These are phyloP conservation scores for Lanius collurio DNA, from an alignment of 2,113 vertebrate species.

Conservation along the genomic window DNA sequence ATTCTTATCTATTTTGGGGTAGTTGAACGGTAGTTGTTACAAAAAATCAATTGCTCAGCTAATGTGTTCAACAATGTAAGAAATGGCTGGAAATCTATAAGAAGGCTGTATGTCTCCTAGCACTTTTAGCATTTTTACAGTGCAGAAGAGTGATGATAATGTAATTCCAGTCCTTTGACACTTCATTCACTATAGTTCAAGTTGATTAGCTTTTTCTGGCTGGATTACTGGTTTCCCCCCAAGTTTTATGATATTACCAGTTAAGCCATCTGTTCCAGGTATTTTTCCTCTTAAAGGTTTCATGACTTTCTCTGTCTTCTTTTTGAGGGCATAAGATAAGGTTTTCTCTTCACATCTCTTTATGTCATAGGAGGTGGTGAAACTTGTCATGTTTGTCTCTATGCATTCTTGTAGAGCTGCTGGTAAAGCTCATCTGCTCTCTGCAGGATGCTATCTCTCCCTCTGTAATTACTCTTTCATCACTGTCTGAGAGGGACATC, in stretches of 20 bases:
- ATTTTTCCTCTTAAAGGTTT: conserved; percentile 30
- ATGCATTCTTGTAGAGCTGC: conserved; percentile 50
- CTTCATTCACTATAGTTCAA: conserved; percentile 23
- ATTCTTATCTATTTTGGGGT: background rate
- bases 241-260: conserved; percentile 39
- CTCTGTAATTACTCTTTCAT: conserved; percentile 70
- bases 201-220: conserved; percentile 41
- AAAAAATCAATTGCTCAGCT: conserved; percentile 9
- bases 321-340: background rate
- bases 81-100: background rate
- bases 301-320: background rate
- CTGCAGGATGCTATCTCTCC: conserved; percentile 53
- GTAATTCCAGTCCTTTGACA: conserved; percentile 29
- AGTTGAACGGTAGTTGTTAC: background rate
- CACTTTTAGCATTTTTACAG: conserved; percentile 13
- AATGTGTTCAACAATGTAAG: background rate
- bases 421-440: conserved; percentile 63
- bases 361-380: conserved; percentile 15
- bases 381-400: conserved; percentile 58
- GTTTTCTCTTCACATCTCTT: background rate
- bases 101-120: background rate
- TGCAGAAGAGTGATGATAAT: conserved; percentile 8
- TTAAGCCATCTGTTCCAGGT: conserved; percentile 50
- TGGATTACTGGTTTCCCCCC: conserved; percentile 21
- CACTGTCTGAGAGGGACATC: conserved; percentile 70